Evolutionary conservation across 2,797 vertebrate species (phyloP).

Genomic region (Oryzias dopingdopingensis): DNA sequence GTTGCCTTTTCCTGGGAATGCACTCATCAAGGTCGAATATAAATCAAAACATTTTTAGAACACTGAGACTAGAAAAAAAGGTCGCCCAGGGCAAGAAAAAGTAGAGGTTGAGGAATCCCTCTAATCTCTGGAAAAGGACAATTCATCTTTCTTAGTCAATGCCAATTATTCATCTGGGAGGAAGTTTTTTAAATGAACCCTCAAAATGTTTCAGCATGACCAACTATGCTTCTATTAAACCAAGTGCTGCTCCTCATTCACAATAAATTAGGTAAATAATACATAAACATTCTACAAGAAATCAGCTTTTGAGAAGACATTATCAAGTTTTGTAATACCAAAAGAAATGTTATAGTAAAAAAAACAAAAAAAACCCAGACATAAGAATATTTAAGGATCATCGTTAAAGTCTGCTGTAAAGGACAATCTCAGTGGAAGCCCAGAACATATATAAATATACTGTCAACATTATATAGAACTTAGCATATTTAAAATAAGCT

Average conservation of each 20-base stretch:
- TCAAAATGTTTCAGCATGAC: slow-evolving; percentile 2
- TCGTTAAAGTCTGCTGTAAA: too few species aligned
- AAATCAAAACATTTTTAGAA: slow-evolving; percentile 55
- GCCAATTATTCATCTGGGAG: slow-evolving; percentile 22
- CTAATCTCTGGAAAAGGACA: slow-evolving; percentile 19
- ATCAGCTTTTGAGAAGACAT: too few species aligned
- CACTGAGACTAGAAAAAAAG: slow-evolving; percentile 32
- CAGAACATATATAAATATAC: too few species aligned
- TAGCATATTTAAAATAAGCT: too few species aligned
- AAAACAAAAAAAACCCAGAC: too few species aligned
- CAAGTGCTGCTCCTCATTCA: slow-evolving; percentile 1
- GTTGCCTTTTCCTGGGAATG: slow-evolving; percentile 35
- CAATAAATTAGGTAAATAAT: neutral
- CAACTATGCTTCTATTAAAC: slow-evolving; percentile 9
- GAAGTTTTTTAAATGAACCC: slow-evolving; percentile 23
- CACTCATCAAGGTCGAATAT: slow-evolving; percentile 34
- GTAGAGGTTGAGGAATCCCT: slow-evolving; percentile 21
- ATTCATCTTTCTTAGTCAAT: slow-evolving; percentile 25
- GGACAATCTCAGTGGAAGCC: too few species aligned
- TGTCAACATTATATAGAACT: too few species aligned
- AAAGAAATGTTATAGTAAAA: too few species aligned
- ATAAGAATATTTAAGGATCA: too few species aligned
- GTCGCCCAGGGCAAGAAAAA: slow-evolving; percentile 28
- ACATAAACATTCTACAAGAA: neutral
- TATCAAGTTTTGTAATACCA: too few species aligned